Percentiles rank a stretch among this genome's conserved stretches.
These are phyloP conservation scores for Atta texana DNA, from an alignment of 1,140 invertebrate species.

Conservation along the genomic window DNA sequence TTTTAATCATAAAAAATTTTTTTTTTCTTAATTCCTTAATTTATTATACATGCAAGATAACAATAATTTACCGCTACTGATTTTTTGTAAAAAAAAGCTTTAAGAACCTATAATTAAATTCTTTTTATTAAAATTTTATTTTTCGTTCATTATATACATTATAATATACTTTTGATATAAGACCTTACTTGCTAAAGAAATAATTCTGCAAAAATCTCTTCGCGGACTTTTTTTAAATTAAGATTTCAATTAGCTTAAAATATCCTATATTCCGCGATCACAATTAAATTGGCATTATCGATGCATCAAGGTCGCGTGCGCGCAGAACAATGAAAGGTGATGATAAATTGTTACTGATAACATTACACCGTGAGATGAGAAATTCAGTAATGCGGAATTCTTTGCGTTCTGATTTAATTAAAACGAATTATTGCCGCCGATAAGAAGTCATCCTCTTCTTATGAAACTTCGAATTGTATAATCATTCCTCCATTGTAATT, in stretches of 20 bases:
- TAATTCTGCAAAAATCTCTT: neutral
- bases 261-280: constrained; percentile 37
- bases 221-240: neutral
- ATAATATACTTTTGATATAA: neutral
- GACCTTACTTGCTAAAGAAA: neutral
- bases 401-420: constrained; percentile 19
- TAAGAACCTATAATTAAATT: neutral
- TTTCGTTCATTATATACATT: neutral
- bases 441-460: constrained; percentile 22
- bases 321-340: constrained; percentile 43
- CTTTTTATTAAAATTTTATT: neutral
- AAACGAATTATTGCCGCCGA: neutral
- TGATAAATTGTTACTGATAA: constrained; percentile 33
- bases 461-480: constrained; percentile 41
- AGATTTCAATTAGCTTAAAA: constrained; percentile 20
- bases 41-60: neutral
- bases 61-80: neutral
- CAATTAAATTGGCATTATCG: constrained; percentile 54
- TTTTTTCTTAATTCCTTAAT: neutral
- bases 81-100: neutral
- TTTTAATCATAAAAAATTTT: neutral
- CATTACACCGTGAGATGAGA: constrained; percentile 50
- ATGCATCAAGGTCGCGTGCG: constrained; percentile 54
- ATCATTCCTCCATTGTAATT: constrained; percentile 13
- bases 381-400: constrained; percentile 38